Base-by-base conservation (phyloP, 1,140 invertebrate species). In the Alviniconcha marisindica region DNA sequence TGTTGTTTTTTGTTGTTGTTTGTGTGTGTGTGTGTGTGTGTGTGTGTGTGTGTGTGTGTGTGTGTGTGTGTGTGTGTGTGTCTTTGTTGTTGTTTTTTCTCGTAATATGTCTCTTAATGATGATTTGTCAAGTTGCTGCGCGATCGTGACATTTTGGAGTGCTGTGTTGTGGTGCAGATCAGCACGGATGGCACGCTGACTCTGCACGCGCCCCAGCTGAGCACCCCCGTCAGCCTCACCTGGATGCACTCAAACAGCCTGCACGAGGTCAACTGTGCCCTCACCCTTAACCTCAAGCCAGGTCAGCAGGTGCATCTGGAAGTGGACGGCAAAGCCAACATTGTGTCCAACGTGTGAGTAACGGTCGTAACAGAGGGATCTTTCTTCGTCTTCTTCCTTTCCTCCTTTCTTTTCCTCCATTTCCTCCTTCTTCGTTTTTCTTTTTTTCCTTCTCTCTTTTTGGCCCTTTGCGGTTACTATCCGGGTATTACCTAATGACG, bases 211-310 rank as follows among this genome's bases (percentile, higher is more conserved):
- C 78, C 78, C 4, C 78, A 66, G 78, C 56, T 60, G 60, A 28
- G 1, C 1, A 28, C 56, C 10, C 78, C 78, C 1, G 38, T 48
- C 10, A 63, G 14, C 1, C 31, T 80, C 44, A 18, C 31, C 5
- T 80, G 78, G 78, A 66, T 42, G 12, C 78, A 80, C 60, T 56
- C 54, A 10, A 80, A 80, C 78, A 66, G 14, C 36, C 78, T 80
- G 14, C 78, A 80, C 56, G 56, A 80, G 36, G 4, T 80, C 44
- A 80, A 33, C 60, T 66, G 56, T 24, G 21, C 78, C 10, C 4
- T 80, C 3, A 69, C 78, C 14, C 18, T 66, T 2, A 60, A 42
- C 31, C 3, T 42, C 5, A 18, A 33, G 4, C 21, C 18, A 2
- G 12, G 40, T 12, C 14, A 69, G 28, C 18, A 31, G 10, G 78